Percentiles rank a stretch among this genome's conserved stretches.
Evolutionary conservation across 2,113 vertebrate genomes (phyloP).

Genomic region (Elanus axillaris): DNA sequence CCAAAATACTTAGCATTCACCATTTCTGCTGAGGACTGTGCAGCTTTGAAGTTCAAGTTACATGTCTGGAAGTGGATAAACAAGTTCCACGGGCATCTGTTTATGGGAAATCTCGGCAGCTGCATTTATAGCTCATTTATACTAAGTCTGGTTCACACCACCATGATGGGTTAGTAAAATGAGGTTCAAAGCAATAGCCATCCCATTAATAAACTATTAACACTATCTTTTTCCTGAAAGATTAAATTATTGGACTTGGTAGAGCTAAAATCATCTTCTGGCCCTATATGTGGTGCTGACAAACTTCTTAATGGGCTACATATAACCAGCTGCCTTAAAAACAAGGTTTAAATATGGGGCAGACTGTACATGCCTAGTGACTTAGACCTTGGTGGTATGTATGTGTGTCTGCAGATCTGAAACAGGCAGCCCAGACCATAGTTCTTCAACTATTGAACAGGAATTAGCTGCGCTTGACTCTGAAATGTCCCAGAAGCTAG

Average conservation of each 20-base stretch:
- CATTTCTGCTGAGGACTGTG: neutral
- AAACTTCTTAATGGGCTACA: neutral
- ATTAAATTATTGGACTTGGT: neutral
- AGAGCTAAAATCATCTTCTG: neutral
- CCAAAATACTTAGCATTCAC: neutral
- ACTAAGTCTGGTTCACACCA: neutral
- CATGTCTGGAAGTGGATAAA: neutral
- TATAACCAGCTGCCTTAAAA: neutral
- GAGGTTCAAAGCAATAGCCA: neutral
- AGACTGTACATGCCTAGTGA: neutral
- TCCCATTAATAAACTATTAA: neutral
- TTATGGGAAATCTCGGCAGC: neutral
- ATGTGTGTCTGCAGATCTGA: slow-evolving; percentile 70
- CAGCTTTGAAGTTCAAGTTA: slow-evolving; percentile 5
- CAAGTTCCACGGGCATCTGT: neutral
- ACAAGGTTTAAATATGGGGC: neutral
- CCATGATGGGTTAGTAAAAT: neutral
- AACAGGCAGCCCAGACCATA: slow-evolving; percentile 82
- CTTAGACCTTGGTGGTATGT: neutral
- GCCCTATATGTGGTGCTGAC: neutral
- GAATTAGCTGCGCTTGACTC: slow-evolving; percentile 85
- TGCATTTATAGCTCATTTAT: neutral
- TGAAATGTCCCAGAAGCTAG: slow-evolving; percentile 83
- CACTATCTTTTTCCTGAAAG: neutral
- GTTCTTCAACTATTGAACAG: slow-evolving; percentile 82